Percentiles rank a stretch among this genome's conserved stretches.
Evolutionary conservation across 2,797 vertebrate species (phyloP).

Genomic region (Phaenicophaeus curvirostris): DNA sequence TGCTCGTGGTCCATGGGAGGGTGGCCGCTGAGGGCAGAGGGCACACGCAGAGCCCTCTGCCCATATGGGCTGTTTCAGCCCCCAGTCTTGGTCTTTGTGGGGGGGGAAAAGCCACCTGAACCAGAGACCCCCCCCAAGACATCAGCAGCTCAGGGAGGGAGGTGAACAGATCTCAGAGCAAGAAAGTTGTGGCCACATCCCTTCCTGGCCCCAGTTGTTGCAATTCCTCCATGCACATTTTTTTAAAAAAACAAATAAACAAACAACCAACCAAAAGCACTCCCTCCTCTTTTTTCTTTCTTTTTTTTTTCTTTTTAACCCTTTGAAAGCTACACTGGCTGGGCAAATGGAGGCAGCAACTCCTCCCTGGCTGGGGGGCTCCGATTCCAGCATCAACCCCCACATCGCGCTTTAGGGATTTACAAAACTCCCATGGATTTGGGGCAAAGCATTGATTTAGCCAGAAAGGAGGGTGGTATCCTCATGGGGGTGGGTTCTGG

Average conservation of each 20-base stretch:
- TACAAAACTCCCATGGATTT: not conserved
- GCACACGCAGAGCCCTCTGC: not conserved
- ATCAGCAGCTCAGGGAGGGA: not conserved
- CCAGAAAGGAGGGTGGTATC: not conserved
- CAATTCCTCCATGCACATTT: not conserved
- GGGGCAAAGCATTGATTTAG: accelerated
- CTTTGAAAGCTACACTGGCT: accelerated
- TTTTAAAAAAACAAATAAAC: not conserved
- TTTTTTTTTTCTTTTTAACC: not conserved
- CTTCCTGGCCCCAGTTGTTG: not conserved
- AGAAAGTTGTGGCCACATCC: not conserved
- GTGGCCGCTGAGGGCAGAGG: accelerated
- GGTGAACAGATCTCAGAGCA: accelerated
- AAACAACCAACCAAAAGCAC: not conserved
- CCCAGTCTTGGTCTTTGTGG: not conserved
- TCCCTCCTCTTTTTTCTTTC: not conserved
- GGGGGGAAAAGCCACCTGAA: not conserved
- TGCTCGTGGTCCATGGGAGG: accelerated
- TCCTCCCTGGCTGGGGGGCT: accelerated
- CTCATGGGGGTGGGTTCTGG: accelerated
- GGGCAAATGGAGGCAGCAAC: accelerated
- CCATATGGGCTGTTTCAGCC: accelerated
- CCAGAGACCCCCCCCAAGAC: not conserved
- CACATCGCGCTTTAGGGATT: accelerated
- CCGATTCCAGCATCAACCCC: not conserved